Base-by-base conservation (phyloP, 2,888 invertebrate species). In the Candidula unifasciata region DNA sequence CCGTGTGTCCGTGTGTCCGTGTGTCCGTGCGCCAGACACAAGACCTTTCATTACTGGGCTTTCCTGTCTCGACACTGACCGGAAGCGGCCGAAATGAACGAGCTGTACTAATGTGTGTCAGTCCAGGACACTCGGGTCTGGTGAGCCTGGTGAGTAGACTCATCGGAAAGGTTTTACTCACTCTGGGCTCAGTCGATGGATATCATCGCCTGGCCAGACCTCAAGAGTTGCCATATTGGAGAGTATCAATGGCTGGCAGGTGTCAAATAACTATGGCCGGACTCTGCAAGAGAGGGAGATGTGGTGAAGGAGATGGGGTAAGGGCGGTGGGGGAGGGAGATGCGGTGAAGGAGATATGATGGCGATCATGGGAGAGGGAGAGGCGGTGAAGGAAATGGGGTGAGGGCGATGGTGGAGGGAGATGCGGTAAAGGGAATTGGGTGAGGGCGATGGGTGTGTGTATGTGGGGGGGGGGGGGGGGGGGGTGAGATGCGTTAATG, bases 1-100 rank as follows among this genome's bases (percentile, higher is more conserved):
- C 13, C 44, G 13, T 44, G 44, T 13, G 68, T 64, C 64, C 6
- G 71, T n/a, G n/a, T 27, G 44, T n/a, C 1, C 52, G n/a, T 44
- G 52, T n/a, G 16, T 54, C 30, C 68, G 30, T 57, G 74, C 52
- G 30, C 30, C 74, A 52, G 0, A 21, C 27, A 54, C 74, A 54
- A 64, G 76, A 64, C 21, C 78, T 57, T 79, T 79, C 79, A 66
- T 66, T 79, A 79, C 37, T 30, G 37, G 68, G 27, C 52, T 78
- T 79, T 66, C 79, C 27, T 66, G 27, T 44, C 44, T 16, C 3
- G 27, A 6, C 5, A 52, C 66, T 79, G 79, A 79, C 79, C 79
- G 79, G 79, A 79, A 37, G 79, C 10, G 27, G 30, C 52, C 44
- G 30, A 68, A 68, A 79, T 79, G 68, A 79, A 52, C 79, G 27